Conservation (phyloP, 1,140 invertebrate genomes). For the Saccostrea glomerata region DNA sequence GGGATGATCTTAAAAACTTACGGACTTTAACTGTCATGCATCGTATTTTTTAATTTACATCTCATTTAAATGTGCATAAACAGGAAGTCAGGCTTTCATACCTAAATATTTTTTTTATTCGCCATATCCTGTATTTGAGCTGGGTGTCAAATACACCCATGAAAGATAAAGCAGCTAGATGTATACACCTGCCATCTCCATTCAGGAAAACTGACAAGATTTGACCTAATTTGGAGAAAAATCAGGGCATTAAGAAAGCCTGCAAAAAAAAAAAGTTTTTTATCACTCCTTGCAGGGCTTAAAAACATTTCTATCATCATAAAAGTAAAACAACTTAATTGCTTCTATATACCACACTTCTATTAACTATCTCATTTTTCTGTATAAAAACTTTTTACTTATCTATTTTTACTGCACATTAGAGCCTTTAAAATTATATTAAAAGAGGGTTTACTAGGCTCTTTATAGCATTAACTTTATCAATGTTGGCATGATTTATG, state of each 20-base stretch:
- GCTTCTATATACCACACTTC: neutral
- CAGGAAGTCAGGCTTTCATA: neutral
- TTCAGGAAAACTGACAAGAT: constrained; percentile 23
- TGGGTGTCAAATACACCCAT: neutral
- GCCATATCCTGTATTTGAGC: constrained; percentile 6
- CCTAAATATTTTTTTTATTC: neutral
- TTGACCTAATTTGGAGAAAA: constrained; percentile 24
- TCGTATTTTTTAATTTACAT: constrained; percentile 4
- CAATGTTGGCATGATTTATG: neutral
- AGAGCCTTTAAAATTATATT: constrained; percentile 1
- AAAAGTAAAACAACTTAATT: constrained; percentile 9
- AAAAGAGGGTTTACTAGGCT: neutral
- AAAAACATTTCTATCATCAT: constrained; percentile 17
- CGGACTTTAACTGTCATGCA: neutral
- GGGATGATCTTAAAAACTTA: neutral
- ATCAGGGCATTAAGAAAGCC: neutral
- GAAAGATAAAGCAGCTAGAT: constrained; percentile 5
- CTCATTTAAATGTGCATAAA: constrained; percentile 1
- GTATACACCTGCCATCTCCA: constrained; percentile 10
- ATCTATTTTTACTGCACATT: neutral
- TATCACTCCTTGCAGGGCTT: neutral
- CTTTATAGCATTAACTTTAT: neutral
- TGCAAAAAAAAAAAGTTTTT: neutral
- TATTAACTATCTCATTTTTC: neutral
- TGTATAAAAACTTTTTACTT: neutral